A percentile compares a stretch with the other conserved stretches of the same genome.
These are phyloP conservation scores for Drosophila tani DNA, from an alignment of 1,140 invertebrate genomes.

Conservation along the genomic window DNA sequence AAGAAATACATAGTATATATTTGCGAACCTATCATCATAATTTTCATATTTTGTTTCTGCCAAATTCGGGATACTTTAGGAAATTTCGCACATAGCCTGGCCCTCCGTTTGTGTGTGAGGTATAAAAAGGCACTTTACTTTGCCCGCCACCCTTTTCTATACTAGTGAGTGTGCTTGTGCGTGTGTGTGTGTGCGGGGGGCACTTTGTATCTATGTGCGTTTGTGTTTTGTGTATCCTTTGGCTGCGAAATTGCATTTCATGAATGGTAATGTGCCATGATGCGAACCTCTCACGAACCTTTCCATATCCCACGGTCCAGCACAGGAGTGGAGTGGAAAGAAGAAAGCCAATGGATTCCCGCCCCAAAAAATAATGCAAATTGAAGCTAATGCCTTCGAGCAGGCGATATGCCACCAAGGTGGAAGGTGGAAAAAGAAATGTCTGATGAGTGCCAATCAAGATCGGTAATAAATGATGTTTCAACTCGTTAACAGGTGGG, in stretches of 20 bases:
- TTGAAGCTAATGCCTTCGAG: slow-evolving; percentile 43
- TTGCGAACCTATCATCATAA: neutral
- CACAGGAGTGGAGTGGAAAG: neutral
- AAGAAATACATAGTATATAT: no score
- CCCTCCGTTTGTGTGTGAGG: slow-evolving; percentile 2
- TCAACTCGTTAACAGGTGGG: slow-evolving; percentile 19
- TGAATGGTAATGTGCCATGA: slow-evolving; percentile 81
- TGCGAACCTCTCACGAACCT: slow-evolving; percentile 40
- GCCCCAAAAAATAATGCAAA: slow-evolving; percentile 43
- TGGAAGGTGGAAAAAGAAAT: neutral
- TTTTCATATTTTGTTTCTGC: neutral
- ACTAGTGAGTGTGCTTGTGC: neutral
- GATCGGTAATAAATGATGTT: slow-evolving; percentile 25
- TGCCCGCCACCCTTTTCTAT: slow-evolving; percentile 15
- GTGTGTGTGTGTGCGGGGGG: slow-evolving; percentile 12
- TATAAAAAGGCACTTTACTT: slow-evolving; percentile 73
- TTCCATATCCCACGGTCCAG: slow-evolving; percentile 4
- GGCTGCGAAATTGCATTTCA: slow-evolving; percentile 79
- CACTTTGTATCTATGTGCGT: slow-evolving; percentile 57
- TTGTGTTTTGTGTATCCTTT: slow-evolving; percentile 64
- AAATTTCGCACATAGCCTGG: slow-evolving; percentile 8
- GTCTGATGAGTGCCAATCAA: slow-evolving; percentile 22
- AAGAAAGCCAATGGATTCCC: slow-evolving; percentile 15
- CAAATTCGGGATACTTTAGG: neutral
- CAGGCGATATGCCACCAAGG: slow-evolving; percentile 5